Conservation (phyloP, 2,113 vertebrate species). For the Myocastor coypus region DNA sequence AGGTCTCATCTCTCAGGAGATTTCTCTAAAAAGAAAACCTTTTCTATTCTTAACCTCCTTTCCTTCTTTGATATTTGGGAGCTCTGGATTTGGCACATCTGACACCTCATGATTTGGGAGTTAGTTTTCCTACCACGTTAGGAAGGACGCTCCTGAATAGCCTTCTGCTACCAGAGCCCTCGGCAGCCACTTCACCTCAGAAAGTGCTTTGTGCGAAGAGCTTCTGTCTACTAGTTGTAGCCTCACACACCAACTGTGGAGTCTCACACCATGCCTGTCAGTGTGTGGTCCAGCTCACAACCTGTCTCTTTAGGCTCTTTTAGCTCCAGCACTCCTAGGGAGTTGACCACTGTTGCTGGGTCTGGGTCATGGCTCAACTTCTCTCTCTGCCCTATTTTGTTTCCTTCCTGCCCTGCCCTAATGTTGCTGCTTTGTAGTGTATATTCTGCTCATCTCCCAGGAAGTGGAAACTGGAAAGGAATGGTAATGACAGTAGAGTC, state of each 20-base stretch:
- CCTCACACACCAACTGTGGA: background rate
- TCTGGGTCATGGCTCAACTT: accelerated
- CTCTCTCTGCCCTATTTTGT: background rate
- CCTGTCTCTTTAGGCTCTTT: background rate
- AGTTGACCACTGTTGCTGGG: accelerated
- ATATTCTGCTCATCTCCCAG: background rate
- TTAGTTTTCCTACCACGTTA: background rate
- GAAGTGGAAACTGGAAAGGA: background rate
- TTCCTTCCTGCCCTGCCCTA: background rate
- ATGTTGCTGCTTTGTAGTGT: background rate
- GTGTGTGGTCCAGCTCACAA: background rate
- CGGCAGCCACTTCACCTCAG: background rate
- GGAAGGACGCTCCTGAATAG: background rate
- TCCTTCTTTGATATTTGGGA: background rate
- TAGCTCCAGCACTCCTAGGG: background rate
- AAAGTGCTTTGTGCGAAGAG: background rate
- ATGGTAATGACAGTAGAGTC: background rate
- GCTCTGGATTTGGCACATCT: background rate
- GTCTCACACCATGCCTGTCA: background rate
- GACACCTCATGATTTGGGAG: background rate
- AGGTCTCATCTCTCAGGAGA: background rate
- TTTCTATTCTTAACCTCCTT: background rate
- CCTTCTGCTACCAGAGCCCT: background rate
- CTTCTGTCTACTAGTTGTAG: background rate
- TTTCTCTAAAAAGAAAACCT: background rate